Evolutionary conservation across 2,113 vertebrate species (phyloP), one percentile per base, ranked within the genome.

Genomic region (Lucifuga dentata): DNA sequence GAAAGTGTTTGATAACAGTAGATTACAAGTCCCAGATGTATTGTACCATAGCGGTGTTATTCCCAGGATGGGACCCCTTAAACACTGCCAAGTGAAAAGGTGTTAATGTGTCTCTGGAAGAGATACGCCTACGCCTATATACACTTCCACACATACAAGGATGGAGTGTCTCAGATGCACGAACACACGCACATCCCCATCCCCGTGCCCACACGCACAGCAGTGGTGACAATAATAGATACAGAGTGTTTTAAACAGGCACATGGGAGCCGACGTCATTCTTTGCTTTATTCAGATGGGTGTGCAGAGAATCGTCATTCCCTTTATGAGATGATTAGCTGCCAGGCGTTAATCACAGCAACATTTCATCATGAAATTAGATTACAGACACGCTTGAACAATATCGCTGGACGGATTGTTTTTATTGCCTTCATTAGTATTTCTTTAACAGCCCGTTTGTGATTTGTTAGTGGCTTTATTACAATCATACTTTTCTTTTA

Each of bases 81-180:
- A 78, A 78, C 11, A 55, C 70, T 65, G 77, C 77, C 70, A 69
- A 74, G 68, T 77, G 83, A 78, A 68, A 80, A 78, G 73, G 78
- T 80, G 86, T 81, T 88, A 88, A 91, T 89, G 81, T 84, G 80
- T 58, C 33, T 48, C 69, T 68, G 33, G 77, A 72, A 84, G 65
- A 72, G 40, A 41, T 11, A 49, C 38, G 33, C 38, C 44, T n/a
- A 24, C 49, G 46, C 57, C 32, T 64, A 21, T 32, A 58, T 51
- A 64, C 16, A 20, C 39, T 21, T 11, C n/a, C 70, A 72, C 49
- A 44, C 19, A 32, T 5, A 41, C 7, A 13, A 35, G 39, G 32
- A 44, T 17, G 51, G 3, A 20, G 36, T 6, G 15, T 45, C 10
- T 20, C 73, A 32, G 65, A 66, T 48, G 59, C 65, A 59, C 56